Conservation (phyloP, 1,140 invertebrate genomes). For the Nymphalis io region DNA sequence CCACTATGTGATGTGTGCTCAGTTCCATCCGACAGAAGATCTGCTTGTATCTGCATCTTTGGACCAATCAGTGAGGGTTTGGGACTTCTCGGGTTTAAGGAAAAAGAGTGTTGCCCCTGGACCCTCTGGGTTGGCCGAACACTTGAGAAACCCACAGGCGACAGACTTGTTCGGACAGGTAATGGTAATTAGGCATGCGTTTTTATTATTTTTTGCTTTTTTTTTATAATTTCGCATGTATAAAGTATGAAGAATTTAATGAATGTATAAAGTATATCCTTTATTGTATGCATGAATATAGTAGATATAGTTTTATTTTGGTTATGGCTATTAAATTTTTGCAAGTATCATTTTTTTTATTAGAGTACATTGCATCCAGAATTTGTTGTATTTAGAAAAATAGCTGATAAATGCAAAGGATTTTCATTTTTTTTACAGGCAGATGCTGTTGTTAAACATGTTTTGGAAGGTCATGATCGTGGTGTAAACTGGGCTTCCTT, state of each 20-base stretch:
- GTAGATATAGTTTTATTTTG: not conserved
- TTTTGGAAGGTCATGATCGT: constrained; percentile 97
- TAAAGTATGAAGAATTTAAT: too few relatives aligned
- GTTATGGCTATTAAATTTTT: too few relatives aligned
- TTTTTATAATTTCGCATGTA: not conserved
- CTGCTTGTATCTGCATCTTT: constrained; percentile 98
- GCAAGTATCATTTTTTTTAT: not conserved
- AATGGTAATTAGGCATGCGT: constrained; percentile 31
- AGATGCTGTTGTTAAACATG: constrained; percentile 98
- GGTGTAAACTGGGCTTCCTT: constrained; percentile 99
- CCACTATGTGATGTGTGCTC: constrained; percentile 99
- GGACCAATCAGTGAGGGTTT: constrained; percentile 98
- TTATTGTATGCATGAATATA: not conserved
- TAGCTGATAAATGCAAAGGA: constrained; percentile 6
- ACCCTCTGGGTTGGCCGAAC: constrained; percentile 93
- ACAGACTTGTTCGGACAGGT: constrained; percentile 96
- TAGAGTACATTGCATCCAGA: not conserved
- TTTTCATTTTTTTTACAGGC: constrained; percentile 82
- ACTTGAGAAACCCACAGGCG: constrained; percentile 91
- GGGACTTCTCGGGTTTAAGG: constrained; percentile 98
- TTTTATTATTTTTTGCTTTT: constrained; percentile 16
- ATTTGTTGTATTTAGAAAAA: not conserved
- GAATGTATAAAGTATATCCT: not conserved
- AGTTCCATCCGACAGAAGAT: constrained; percentile 98
- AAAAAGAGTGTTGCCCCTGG: constrained; percentile 99